Base-by-base conservation (phyloP, 2,888 invertebrate genomes). In the Ceramica pisi region DNA sequence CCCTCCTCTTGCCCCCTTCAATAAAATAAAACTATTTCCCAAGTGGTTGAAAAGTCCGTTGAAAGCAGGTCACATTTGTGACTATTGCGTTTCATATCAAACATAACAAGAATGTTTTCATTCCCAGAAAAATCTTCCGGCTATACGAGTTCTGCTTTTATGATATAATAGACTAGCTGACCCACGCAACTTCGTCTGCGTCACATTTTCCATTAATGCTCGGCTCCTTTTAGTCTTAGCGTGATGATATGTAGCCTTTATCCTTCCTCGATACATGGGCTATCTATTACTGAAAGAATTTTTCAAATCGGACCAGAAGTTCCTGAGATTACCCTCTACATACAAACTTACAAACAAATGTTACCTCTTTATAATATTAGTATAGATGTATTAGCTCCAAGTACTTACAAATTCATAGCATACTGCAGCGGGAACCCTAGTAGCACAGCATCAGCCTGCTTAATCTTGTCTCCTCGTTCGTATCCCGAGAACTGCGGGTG, bases 401-500 rank as follows among this genome's bases (percentile, higher is more conserved):
- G 19, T 0, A 46, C 92, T 88, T 79, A 97, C 97, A 89, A 80
- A 80, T 96, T 94, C 96, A 96, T 97, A 38, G 93, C 88, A 83
- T 96, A 97, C 75, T 96, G 95, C 59, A 97, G 82, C 0, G 97
- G 97, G 81, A 94, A 97, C 0, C 97, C 97, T 0, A 97, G 87
- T 1, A 97, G 89, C 8, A 97, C 95, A 3, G 94, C 96, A 81
- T 97, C 97, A 10, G 97, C 97, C 79, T 97, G 97, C 78, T 97
- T 97, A 48, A 97, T 96, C 41, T 71, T 81, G 0, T 93, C 93
- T 1, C 94, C 94, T 16, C 94, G 85, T 10, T 85, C 80, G 80
- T 97, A 97, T 0, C 96, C 96, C 3, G 91, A 86, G 87, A 95
- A 96, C 87, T 97, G 96, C 0, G 97, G 97, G 85, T 97, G 97